Base-by-base conservation (phyloP, 2,888 invertebrate species). In the Nymphalis polychloros region DNA sequence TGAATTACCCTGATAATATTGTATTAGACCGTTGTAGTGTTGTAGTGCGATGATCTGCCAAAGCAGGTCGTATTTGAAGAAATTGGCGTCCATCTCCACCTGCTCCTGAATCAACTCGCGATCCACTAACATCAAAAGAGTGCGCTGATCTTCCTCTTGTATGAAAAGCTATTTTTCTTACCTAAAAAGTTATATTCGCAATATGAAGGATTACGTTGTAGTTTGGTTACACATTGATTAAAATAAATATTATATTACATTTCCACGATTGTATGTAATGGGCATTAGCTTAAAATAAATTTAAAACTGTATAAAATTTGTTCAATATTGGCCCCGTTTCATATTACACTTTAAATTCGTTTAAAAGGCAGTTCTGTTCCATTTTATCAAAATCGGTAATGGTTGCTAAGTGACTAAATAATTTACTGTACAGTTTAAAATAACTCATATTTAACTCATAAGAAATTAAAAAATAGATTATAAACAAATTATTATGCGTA, bases 71-170 rank as follows among this genome's bases (percentile, higher is more conserved):
- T 65, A 93, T 93, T 79, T 93, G 93, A 68, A 93, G 77, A 78
- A 93, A 92, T 72, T 84, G 77, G 5, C 89, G 84, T 8, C 87
- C 84, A 77, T 93, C 93, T 47, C 91, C 92, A 48, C 83, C 83
- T 20, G 86, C 85, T 10, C 82, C 83, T 35, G 82, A 64, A 17
- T 89, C 89, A 31, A 77, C 78, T 62, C 82, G 79, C 48, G 84
- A 81, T 7, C 83, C 84, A 60, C 84, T 82, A 60, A 84, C 84
- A 79, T 93, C 93, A 52, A 92, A 84, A 20, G 93, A 92, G 62
- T 90, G 91, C 35, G 92, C 93, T 46, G 93, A 92, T 68, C 92
- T 89, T 55, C 93, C 93, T 73, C 93, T 87, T 31, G 89, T 80
- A 35, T 90, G 90, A 80, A 92, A 93, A 66, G 88, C 88, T 70